Base-by-base conservation (phyloP, 2,888 invertebrate genomes). In the Neoscelio sp. region DNA sequence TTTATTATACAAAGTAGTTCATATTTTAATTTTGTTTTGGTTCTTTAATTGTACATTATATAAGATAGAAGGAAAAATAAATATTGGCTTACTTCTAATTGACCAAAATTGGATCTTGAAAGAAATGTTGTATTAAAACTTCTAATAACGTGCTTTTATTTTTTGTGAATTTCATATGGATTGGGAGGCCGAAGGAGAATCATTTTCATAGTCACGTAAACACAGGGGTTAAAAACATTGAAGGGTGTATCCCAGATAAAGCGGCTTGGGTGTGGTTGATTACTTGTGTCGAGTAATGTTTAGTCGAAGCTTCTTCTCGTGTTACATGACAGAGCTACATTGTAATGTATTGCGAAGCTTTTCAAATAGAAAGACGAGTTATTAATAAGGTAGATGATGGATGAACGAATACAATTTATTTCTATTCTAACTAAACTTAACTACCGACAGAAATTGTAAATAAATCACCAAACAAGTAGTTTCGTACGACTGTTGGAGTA, bases 241-340 rank as follows among this genome's bases (percentile, higher is more conserved):
- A 67, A 78, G 77, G 71, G 77, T 71, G 71, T 65, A 71, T 52
- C 46, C 52, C 44, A 44, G 71, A 67, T 78, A 71, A 77, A 73
- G 7, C 50, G 17, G 26, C 26, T 44, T 62, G 67, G 78, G 78
- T 67, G 78, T 67, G 78, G 71, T 67, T 67, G 62, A 78, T 78
- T 78, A 78, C 73, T 52, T 67, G 62, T 78, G 52, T 46, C 67
- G 67, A 38, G 60, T 71, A 78, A 78, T 67, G 44, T 48, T 33
- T 42, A 18, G 26, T 30, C 44, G 17, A 60, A 58, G 50, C 60
- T 65, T 40, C 56, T 35, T 18, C 17, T 10, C 13, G 46, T 10
- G 8, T 65, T 65, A 28, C n/a, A n/a, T n/a, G n/a, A n/a, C n/a
- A n/a, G n/a, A 38, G 15, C 26, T 42, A 18, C 54, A 12, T 28